These are phyloP conservation scores for Chanos chanos DNA, from an alignment of 2,797 vertebrate genomes.

Conservation along the genomic window DNA sequence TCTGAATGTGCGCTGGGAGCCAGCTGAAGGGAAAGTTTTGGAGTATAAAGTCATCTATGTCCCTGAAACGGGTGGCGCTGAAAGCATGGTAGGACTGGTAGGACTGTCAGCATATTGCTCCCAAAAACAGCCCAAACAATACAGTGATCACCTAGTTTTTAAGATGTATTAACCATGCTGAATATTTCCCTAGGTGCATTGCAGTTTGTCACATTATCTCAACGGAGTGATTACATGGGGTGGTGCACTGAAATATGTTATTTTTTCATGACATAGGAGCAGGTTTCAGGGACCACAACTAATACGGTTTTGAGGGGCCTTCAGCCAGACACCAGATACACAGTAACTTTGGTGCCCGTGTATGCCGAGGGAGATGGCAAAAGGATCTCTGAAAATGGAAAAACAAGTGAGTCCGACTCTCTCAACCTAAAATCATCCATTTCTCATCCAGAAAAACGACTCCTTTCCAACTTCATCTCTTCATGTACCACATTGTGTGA, in stretches of 20 bases:
- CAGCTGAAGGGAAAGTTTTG: conserved; percentile 88
- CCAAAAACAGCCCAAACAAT: too few relatives aligned
- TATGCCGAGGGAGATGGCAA: conserved; percentile 86
- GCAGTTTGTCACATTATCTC: too few relatives aligned
- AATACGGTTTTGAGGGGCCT: conserved; percentile 79
- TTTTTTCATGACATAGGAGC: conserved; percentile 66
- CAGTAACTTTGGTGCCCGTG: conserved; percentile 83
- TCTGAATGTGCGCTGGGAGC: conserved; percentile 91
- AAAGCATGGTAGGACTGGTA: conserved; percentile 69
- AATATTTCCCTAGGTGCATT: too few relatives aligned
- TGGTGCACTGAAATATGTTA: not conserved
- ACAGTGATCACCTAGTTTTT: not conserved
- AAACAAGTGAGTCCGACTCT: conserved; percentile 78
- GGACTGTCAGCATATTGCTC: conserved; percentile 20
- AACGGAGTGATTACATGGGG: too few relatives aligned
- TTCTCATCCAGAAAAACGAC: not conserved
- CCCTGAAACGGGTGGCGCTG: conserved; percentile 80
- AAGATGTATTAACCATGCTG: not conserved
- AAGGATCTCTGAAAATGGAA: conserved; percentile 80
- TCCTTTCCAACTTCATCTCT: not conserved
- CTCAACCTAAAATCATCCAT: too few relatives aligned
- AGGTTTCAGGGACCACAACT: conserved; percentile 82
- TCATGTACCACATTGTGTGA: too few relatives aligned
- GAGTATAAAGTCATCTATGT: conserved; percentile 90
- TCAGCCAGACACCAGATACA: conserved; percentile 86